phyloP scores from a whole-genome alignment of 2,797 vertebrate genomes.

The Lindbergichthys nudifrons region DNA sequence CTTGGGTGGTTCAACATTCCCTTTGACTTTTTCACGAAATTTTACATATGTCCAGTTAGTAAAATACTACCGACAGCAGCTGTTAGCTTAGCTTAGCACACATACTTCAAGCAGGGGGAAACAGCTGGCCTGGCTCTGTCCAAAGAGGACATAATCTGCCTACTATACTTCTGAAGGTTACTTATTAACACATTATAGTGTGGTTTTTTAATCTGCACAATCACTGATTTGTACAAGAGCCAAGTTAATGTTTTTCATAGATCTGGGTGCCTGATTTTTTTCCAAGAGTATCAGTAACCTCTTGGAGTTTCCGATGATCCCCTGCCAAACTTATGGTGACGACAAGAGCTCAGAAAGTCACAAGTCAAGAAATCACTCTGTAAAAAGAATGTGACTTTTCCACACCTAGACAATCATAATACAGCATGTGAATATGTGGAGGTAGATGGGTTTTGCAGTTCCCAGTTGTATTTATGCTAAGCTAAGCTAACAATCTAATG shows the following conservation, averaged over 20 bases:
- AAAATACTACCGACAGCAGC: neutral
- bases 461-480: neutral
- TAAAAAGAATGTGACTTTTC: too few species aligned
- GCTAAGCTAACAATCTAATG: neutral
- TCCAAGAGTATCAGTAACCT: neutral
- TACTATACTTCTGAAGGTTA: neutral
- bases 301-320: neutral
- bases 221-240: constrained; percentile 10
- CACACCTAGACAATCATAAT: too few species aligned
- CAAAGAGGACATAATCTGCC: constrained; percentile 4
- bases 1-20: neutral
- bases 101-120: constrained; percentile 5
- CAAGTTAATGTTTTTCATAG: neutral
- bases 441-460: too few species aligned
- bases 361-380: neutral
- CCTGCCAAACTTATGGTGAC: neutral
- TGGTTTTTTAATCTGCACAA: constrained; percentile 5
- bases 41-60: neutral
- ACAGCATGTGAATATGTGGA: too few species aligned
- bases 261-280: neutral
- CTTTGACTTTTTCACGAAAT: neutral
- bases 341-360: neutral
- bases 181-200: constrained; percentile 10
- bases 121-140: neutral
- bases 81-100: neutral